Conservation (phyloP, 2,888 invertebrate species). For the Drosophila greeni region DNA sequence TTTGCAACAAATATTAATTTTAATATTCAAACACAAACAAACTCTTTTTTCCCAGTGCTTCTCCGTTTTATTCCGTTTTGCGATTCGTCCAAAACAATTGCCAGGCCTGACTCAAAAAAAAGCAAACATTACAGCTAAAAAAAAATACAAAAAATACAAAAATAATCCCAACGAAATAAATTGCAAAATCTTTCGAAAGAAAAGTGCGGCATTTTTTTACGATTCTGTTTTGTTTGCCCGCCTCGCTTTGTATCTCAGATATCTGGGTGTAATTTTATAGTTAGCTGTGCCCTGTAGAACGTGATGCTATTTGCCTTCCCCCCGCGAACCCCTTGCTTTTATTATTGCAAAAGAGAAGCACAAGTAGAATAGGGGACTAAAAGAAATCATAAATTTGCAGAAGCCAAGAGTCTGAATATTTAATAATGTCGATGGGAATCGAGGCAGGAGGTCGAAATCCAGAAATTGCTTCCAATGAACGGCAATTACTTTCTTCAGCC, state of each 20-base stretch:
- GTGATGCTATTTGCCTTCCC: constrained; percentile 58
- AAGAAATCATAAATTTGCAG: constrained; percentile 43
- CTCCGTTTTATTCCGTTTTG: constrained; percentile 12
- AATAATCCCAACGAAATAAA: constrained; percentile 59
- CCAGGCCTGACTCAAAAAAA: constrained; percentile 62
- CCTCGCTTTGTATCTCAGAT: constrained; percentile 18
- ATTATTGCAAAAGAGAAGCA: constrained; percentile 4
- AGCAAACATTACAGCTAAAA: constrained; percentile 23
- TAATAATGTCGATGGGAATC: constrained; percentile 50
- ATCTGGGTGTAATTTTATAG: constrained; percentile 50
- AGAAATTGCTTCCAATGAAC: constrained; percentile 48
- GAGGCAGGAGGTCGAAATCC: constrained; percentile 38
- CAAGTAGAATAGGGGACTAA: constrained; percentile 8
- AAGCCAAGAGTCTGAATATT: constrained; percentile 51
- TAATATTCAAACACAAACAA: background rate
- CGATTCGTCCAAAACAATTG: constrained; percentile 57
- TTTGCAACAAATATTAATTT: no score
- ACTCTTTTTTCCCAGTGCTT: background rate
- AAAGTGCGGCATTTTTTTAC: constrained; percentile 68
- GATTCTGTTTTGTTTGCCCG: constrained; percentile 49
- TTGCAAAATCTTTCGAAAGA: constrained; percentile 68
- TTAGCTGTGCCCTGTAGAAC: constrained; percentile 49
- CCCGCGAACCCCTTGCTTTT: constrained; percentile 32
- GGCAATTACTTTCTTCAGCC: constrained; percentile 41
- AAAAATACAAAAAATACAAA: constrained; percentile 3